Evolutionary conservation across 1,140 invertebrate genomes (phyloP).

Genomic region (Zaprionus nigranus): DNA sequence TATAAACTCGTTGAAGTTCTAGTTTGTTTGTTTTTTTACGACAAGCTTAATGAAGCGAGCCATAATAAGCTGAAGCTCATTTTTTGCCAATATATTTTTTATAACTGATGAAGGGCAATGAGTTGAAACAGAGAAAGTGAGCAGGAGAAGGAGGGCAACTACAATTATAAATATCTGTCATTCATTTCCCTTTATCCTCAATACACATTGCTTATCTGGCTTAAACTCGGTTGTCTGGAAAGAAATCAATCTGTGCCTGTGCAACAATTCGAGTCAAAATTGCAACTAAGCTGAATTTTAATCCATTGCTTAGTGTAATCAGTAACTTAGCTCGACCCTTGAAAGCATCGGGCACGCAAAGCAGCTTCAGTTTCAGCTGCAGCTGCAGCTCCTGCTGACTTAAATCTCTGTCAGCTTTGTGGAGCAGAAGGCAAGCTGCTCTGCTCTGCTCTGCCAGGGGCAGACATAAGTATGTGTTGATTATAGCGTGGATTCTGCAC

Average conservation of each 20-base stretch:
- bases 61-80: too few species aligned
- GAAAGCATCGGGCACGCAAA: constrained; percentile 20
- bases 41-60: too few species aligned
- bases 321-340: constrained; percentile 17
- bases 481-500: constrained; percentile 66
- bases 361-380: background rate
- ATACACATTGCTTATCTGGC: background rate
- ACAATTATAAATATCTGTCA: background rate
- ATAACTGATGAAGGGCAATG: too few species aligned
- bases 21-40: too few species aligned
- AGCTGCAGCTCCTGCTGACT: constrained; percentile 16
- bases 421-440: background rate
- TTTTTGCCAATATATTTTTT: too few species aligned
- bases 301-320: constrained; percentile 32
- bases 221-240: background rate
- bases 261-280: background rate
- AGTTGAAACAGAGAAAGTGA: too few species aligned
- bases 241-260: constrained; percentile 12
- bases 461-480: constrained; percentile 75
- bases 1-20: too few species aligned
- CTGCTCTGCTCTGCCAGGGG: constrained; percentile 17
- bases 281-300: constrained; percentile 33
- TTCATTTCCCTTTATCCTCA: too few species aligned
- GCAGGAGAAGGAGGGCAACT: background rate
- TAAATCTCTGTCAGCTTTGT: constrained; percentile 32